Evolutionary conservation across 2,797 vertebrate genomes (phyloP).

Genomic region (Pagetopsis macropterus): DNA sequence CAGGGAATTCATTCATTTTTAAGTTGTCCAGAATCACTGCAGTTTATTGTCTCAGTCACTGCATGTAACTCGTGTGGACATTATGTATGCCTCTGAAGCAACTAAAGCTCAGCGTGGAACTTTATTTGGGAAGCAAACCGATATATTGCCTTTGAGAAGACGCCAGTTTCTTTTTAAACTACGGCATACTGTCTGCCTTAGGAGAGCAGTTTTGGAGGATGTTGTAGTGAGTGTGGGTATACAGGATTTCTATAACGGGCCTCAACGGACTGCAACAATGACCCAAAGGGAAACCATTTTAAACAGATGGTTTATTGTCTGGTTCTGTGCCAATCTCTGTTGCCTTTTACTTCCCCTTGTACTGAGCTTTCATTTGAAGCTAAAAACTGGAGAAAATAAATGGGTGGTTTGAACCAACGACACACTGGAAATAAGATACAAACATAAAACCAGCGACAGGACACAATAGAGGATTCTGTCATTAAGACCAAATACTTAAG

Average conservation of each 20-base stretch:
- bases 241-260: slow-evolving; percentile 54
- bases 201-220: slow-evolving; percentile 38
- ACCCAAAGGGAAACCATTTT: slow-evolving; percentile 58
- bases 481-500: slow-evolving; percentile 25
- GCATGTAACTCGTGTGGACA: slow-evolving; percentile 17
- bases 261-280: slow-evolving; percentile 56
- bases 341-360: slow-evolving; percentile 37
- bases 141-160: slow-evolving; percentile 18
- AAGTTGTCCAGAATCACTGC: slow-evolving; percentile 5
- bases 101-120: slow-evolving; percentile 16
- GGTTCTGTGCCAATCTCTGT: slow-evolving; percentile 36
- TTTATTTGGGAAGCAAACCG: slow-evolving; percentile 36
- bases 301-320: slow-evolving; percentile 62
- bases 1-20: slow-evolving; percentile 1
- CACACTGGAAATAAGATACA: slow-evolving; percentile 24
- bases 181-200: slow-evolving; percentile 24
- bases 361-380: slow-evolving; percentile 40
- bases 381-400: slow-evolving; percentile 39
- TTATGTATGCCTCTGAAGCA: slow-evolving; percentile 15
- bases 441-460: slow-evolving; percentile 4
- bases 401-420: slow-evolving; percentile 17
- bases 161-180: slow-evolving; percentile 34
- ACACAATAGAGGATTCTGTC: not conserved
- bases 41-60: slow-evolving; percentile 20
- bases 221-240: slow-evolving; percentile 34